These are phyloP conservation scores for Escarpia spicata DNA, from an alignment of 2,888 invertebrate genomes.

Conservation along the genomic window DNA sequence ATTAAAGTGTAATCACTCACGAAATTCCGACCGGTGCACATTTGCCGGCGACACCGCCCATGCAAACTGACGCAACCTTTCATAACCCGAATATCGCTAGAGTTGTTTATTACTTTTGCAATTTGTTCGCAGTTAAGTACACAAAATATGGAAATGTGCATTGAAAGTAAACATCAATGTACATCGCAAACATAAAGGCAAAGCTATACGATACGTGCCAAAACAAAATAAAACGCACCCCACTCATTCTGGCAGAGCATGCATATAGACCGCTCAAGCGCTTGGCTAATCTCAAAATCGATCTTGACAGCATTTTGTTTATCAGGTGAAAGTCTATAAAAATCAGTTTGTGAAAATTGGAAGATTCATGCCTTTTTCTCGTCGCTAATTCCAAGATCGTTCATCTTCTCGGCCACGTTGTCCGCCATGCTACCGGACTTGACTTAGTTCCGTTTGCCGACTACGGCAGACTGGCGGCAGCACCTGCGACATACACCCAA, in stretches of 20 bases:
- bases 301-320: slow-evolving; percentile 51
- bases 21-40: background rate
- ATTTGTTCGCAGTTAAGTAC: background rate
- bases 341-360: slow-evolving; percentile 24
- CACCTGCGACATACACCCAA: background rate
- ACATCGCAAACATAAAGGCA: background rate
- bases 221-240: slow-evolving; percentile 33
- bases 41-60: background rate
- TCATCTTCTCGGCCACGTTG: slow-evolving; percentile 56
- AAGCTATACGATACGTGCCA: background rate
- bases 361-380: slow-evolving; percentile 61
- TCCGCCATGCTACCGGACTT: slow-evolving; percentile 52
- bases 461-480: background rate
- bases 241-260: slow-evolving; percentile 34
- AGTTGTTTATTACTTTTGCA: background rate
- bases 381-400: slow-evolving; percentile 53
- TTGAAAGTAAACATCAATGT: background rate
- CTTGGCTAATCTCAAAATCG: slow-evolving; percentile 41
- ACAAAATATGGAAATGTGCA: background rate
- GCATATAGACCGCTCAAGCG: slow-evolving; percentile 29
- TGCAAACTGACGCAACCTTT: background rate
- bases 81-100: background rate
- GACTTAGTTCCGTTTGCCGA: background rate
- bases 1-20: background rate
- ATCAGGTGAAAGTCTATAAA: slow-evolving; percentile 13